These are phyloP conservation scores for Phaetusa simplex DNA, from an alignment of 2,113 vertebrate genomes.

Conservation along the genomic window DNA sequence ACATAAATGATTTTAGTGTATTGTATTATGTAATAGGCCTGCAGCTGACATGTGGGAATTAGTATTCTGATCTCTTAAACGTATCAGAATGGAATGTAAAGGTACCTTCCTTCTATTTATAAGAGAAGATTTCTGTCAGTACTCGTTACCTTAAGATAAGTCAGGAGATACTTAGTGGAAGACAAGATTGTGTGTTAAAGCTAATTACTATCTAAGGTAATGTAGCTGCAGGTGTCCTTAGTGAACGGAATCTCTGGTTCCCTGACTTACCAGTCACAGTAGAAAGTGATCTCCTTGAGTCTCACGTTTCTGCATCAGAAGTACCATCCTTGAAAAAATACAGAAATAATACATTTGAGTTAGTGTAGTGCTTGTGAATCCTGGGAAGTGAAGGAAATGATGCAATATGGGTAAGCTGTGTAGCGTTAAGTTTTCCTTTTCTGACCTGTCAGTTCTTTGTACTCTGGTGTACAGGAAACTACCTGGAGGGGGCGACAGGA, in stretches of 20 bases:
- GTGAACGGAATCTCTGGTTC: not conserved
- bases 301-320: not conserved
- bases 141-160: constrained; percentile 62
- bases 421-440: not conserved
- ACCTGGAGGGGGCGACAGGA: not conserved
- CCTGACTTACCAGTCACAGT: not conserved
- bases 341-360: not conserved
- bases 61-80: constrained; percentile 71
- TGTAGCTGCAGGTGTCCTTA: constrained; percentile 14
- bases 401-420: not conserved
- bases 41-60: constrained; percentile 59
- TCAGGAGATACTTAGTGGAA: constrained; percentile 53
- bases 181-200: constrained; percentile 52
- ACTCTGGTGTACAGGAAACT: not conserved
- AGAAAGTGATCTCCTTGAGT: not conserved
- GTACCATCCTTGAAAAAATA: not conserved
- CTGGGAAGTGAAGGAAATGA: not conserved
- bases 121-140: constrained; percentile 65
- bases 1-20: not conserved
- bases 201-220: constrained; percentile 49
- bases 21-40: constrained; percentile 57
- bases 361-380: not conserved
- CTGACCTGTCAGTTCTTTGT: not conserved
- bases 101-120: constrained; percentile 68
- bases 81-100: constrained; percentile 61